phyloP scores from a whole-genome alignment of 2,888 invertebrate species.

The Pachydiplax longipennis region DNA sequence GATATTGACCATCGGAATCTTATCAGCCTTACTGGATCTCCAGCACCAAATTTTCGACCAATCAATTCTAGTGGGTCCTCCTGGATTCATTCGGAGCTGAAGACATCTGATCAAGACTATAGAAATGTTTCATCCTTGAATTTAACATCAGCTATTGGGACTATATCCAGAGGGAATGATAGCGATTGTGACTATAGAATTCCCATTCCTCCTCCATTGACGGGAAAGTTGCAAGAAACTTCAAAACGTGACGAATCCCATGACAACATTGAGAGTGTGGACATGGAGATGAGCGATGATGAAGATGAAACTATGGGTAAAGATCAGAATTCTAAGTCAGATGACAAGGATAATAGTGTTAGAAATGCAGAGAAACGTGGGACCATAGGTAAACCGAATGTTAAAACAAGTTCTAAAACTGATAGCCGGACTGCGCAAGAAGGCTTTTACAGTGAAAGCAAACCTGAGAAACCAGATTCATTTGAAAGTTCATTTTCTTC shows the following conservation, averaged over 20 bases:
- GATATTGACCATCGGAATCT: slow-evolving; percentile 86
- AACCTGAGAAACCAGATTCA: neutral
- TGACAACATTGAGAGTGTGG: slow-evolving; percentile 81
- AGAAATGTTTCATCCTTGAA: neutral
- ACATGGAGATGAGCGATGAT: slow-evolving; percentile 88
- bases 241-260: slow-evolving; percentile 53
- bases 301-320: slow-evolving; percentile 59
- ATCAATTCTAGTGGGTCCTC: neutral
- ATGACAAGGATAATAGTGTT: neutral
- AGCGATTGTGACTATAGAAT: slow-evolving; percentile 28
- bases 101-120: slow-evolving; percentile 39
- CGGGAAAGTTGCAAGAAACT: slow-evolving; percentile 58
- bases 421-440: neutral
- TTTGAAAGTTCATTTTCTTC: slow-evolving; percentile 12
- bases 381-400: neutral
- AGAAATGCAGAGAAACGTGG: neutral
- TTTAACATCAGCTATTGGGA: neutral
- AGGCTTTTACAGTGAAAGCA: slow-evolving; percentile 4
- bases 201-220: slow-evolving; percentile 55
- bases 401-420: neutral
- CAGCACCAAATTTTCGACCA: slow-evolving; percentile 54
- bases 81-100: neutral
- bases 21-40: slow-evolving; percentile 82
- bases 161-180: neutral
- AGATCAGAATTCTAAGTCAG: slow-evolving; percentile 31